Conservation (phyloP, 2,113 vertebrate species). For the Vulpes vulpes region DNA sequence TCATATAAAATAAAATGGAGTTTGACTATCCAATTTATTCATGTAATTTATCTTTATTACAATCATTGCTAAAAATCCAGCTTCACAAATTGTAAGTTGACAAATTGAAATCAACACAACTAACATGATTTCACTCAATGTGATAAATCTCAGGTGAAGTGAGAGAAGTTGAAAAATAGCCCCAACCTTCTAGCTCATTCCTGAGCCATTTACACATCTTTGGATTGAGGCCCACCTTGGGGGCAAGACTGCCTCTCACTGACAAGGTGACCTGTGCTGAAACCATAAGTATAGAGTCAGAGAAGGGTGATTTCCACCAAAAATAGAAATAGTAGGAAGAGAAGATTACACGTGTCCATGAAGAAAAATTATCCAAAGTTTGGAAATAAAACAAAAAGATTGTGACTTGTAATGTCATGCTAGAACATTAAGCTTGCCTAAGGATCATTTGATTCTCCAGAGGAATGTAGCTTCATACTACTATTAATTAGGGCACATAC, state of each 20-base stretch:
- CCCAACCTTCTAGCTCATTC: neutral
- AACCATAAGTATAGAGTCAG: neutral
- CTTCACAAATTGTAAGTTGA: neutral
- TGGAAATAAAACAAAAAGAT: neutral
- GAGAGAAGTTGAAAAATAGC: neutral
- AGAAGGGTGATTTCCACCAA: neutral
- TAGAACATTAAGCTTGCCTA: neutral
- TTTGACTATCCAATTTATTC: neutral
- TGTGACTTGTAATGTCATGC: neutral
- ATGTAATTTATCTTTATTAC: neutral
- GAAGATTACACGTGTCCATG: neutral
- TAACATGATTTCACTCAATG: neutral
- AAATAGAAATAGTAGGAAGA: neutral
- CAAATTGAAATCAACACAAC: neutral
- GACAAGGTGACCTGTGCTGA: neutral
- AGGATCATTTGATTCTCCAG: neutral
- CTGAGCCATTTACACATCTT: neutral
- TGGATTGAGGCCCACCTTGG: fast-evolving
- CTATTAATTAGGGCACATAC: neutral
- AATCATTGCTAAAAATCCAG: neutral
- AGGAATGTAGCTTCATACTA: neutral
- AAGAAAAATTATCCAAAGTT: neutral
- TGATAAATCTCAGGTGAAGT: neutral
- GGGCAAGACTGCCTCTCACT: fast-evolving
- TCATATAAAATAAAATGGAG: neutral